Evolutionary conservation across 2,888 invertebrate genomes (phyloP).

Genomic region (Taphrorychus bicolor): DNA sequence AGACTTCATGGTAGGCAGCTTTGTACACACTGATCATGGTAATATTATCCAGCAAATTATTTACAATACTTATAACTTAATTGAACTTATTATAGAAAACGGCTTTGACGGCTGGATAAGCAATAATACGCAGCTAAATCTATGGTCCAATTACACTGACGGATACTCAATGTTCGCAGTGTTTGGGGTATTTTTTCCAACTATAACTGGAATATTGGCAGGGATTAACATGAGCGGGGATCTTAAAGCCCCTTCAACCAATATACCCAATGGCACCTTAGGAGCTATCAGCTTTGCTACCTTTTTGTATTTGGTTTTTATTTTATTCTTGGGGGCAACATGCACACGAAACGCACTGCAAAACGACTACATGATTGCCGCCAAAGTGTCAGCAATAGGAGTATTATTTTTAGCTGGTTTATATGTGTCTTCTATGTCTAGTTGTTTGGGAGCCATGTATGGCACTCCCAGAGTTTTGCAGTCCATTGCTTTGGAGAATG

Average conservation of each 20-base stretch:
- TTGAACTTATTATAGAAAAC: slow-evolving; percentile 64
- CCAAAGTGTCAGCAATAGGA: slow-evolving; percentile 85
- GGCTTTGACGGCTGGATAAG: slow-evolving; percentile 90
- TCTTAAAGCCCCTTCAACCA: slow-evolving; percentile 86
- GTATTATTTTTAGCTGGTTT: slow-evolving; percentile 88
- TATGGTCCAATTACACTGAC: slow-evolving; percentile 78
- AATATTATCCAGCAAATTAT: slow-evolving; percentile 41
- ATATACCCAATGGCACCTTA: slow-evolving; percentile 94
- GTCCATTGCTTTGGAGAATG: slow-evolving; percentile 94
- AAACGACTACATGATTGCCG: slow-evolving; percentile 88
- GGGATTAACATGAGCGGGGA: slow-evolving; percentile 99
- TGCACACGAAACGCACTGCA: slow-evolving; percentile 76
- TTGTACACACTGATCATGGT: slow-evolving; percentile 79
- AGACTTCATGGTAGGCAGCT: slow-evolving; percentile 94
- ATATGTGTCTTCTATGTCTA: slow-evolving; percentile 95
- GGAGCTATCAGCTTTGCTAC: slow-evolving; percentile 91
- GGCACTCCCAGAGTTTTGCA: slow-evolving; percentile 94
- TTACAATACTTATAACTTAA: not conserved
- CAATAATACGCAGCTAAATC: slow-evolving; percentile 80
- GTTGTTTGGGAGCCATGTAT: slow-evolving; percentile 94
- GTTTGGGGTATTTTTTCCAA: slow-evolving; percentile 97
- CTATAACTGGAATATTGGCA: slow-evolving; percentile 94
- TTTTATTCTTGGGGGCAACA: slow-evolving; percentile 88
- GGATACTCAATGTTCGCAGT: slow-evolving; percentile 94
- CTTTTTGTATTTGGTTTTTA: slow-evolving; percentile 87